Evolutionary conservation across 2,113 vertebrate species (phyloP).

Genomic region (Cyanistes caeruleus): DNA sequence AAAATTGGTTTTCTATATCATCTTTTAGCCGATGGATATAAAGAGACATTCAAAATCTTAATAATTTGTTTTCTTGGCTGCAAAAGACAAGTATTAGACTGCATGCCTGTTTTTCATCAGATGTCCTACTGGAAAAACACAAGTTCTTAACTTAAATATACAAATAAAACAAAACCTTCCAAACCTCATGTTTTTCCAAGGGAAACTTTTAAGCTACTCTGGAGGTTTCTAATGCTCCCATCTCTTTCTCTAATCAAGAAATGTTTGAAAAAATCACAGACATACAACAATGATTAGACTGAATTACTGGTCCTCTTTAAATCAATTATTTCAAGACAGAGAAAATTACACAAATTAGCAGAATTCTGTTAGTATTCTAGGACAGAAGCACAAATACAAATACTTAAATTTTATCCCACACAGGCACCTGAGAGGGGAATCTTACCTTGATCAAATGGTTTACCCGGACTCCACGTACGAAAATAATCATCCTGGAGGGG

Average conservation of each 20-base stretch:
- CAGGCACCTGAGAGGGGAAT: background rate
- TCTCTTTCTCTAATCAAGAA: background rate
- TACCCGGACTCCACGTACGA: constrained; percentile 90
- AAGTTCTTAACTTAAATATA: background rate
- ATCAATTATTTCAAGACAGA: background rate
- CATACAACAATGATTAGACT: background rate
- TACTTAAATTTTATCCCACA: background rate
- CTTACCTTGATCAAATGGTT: constrained; percentile 93
- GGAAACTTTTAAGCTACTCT: background rate
- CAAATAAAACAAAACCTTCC: background rate
- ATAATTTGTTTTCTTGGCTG: background rate
- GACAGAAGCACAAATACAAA: background rate
- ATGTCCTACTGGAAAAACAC: background rate
- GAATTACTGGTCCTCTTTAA: background rate
- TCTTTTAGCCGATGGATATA: background rate
- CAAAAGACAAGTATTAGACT: background rate
- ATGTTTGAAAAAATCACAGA: background rate
- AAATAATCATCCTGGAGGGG: constrained; percentile 83
- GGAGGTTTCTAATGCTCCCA: background rate
- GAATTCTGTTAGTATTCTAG: background rate
- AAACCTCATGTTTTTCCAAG: background rate
- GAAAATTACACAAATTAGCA: background rate
- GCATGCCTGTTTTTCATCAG: background rate
- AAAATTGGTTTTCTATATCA: background rate
- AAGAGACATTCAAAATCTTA: background rate